Evolutionary conservation across 2,888 invertebrate species (phyloP), one percentile per base, ranked within the genome.

Genomic region (Portevinia maculata): DNA sequence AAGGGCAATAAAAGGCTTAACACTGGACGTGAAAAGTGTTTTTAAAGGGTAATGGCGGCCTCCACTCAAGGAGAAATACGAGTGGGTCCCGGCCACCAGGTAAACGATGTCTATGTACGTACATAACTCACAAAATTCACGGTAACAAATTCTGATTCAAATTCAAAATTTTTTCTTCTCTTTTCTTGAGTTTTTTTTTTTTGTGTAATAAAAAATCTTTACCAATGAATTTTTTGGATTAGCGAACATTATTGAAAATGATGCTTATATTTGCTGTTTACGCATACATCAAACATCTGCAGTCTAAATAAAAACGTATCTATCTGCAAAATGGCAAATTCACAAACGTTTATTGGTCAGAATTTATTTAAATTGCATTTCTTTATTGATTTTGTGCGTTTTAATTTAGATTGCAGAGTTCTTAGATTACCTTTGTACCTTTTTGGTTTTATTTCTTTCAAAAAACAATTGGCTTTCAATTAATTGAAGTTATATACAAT

Each of bases 21-120:
- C 89, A 89, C 89, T 89, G 89, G 89, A 89, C 90, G 88, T 87
- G 89, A 90, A 89, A 88, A 88, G 90, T 90, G 90, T 90, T 88
- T 88, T 89, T 90, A 89, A 90, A 90, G 90, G 90, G 90, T 90
- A 90, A 91, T 91, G 91, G 91, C 91, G 92, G 94, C 94, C 91
- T 94, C 94, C 90, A 94, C 94, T 91, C 94, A 94, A 92, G 94
- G 94, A 92, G 94, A 94, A 92, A 94, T 94, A 91, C 93, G 94
- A 93, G 94, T 94, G 93, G 94, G 94, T 92, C 93, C 94, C 91
- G 93, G 93, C 91, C 94, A 94, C 93, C 94, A 94, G 93, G 94
- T 94, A 92, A 93, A 92, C 92, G 93, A 93, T 91, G 92, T 93
- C 91, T 93, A 93, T 92, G 93, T 93, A 92, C 92, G 93, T 93